Base-by-base conservation (phyloP, 2,888 invertebrate genomes). In the Conus canariensis region DNA sequence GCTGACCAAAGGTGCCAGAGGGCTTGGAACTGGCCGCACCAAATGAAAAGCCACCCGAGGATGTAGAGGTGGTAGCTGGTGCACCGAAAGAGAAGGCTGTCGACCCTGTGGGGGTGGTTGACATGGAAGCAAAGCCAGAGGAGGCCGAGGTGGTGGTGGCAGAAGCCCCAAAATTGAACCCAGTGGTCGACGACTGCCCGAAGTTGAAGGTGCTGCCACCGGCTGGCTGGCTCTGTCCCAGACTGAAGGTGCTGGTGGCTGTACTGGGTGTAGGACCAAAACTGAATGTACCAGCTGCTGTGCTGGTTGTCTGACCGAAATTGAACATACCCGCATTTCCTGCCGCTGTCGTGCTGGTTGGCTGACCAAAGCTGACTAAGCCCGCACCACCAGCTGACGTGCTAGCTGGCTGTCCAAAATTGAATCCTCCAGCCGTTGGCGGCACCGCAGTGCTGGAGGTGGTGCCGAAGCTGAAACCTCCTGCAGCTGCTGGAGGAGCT, bases 191-290 rank as follows among this genome's bases (percentile, higher is more conserved):
- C 0, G 77, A 30, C 64, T 87, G 87, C 10, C 87, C 87, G 30
- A 70, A 67, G n/a, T 22, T 67, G 67, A 87, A 87, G n/a, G 87
- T 22, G 5, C 70, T 6, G 30, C 56, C 70, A n/a, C 10, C 58
- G 64, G 30, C 30, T 5, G 87, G 67, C 56, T 64, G 87, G 67
- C 56, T 87, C 70, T 87, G 87, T 56, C 87, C 87, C 22, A 70
- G 25, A 7, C 67, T n/a, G 70, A 87, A 87, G 14, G 22, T 30
- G 19, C 45, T 30, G 25, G 25, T 25, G 14, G 86, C 56, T 58
- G 87, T 56, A 70, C 10, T 80, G 58, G 60, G 22, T 9, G 88
- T 16, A 12, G n/a, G 22, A 25, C 85, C 85, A 25, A 60, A 85
- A 7, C 60, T 14, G 59, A 60, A 59, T 25, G 60, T 16, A 7